phyloP scores from a whole-genome alignment of 2,113 vertebrate genomes.

The Thermophis baileyi region DNA sequence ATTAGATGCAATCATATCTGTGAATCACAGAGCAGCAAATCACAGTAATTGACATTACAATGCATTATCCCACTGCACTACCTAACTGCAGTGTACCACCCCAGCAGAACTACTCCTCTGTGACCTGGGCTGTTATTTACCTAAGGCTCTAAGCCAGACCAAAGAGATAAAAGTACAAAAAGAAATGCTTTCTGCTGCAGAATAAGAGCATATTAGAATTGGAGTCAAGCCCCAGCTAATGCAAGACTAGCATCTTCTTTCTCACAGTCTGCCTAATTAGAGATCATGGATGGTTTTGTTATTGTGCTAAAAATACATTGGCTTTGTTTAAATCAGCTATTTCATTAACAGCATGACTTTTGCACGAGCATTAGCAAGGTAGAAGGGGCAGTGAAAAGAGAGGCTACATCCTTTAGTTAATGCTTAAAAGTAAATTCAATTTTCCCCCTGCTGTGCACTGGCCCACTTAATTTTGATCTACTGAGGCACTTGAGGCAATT shows the following conservation, averaged over 20 bases:
- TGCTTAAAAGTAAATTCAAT: constrained; percentile 25
- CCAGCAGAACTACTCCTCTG: constrained; percentile 46
- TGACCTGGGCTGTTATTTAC: constrained; percentile 41
- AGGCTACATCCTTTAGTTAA: constrained; percentile 56
- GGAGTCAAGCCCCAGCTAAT: constrained; percentile 60
- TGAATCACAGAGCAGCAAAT: constrained; percentile 63
- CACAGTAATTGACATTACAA: constrained; percentile 63
- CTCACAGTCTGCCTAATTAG: constrained; percentile 63
- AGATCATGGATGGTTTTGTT: constrained; percentile 55
- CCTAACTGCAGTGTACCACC: constrained; percentile 41
- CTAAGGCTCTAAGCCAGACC: constrained; percentile 10
- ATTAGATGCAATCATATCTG: constrained; percentile 69
- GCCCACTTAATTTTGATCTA: not conserved
- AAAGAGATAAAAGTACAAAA: constrained; percentile 37
- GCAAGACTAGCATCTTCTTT: constrained; percentile 49
- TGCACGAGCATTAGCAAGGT: constrained; percentile 51
- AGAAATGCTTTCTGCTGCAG: constrained; percentile 42
- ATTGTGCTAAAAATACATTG: constrained; percentile 65
- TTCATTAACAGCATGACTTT: constrained; percentile 62
- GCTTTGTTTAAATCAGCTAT: constrained; percentile 62
- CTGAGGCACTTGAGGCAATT: constrained; percentile 20
- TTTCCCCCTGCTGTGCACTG: constrained; percentile 21
- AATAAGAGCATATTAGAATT: constrained; percentile 51
- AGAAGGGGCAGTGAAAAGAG: constrained; percentile 36
- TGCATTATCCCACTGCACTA: constrained; percentile 45